Evolutionary conservation across 2,888 invertebrate genomes (phyloP).

Genomic region (Xanthorhoe designata): DNA sequence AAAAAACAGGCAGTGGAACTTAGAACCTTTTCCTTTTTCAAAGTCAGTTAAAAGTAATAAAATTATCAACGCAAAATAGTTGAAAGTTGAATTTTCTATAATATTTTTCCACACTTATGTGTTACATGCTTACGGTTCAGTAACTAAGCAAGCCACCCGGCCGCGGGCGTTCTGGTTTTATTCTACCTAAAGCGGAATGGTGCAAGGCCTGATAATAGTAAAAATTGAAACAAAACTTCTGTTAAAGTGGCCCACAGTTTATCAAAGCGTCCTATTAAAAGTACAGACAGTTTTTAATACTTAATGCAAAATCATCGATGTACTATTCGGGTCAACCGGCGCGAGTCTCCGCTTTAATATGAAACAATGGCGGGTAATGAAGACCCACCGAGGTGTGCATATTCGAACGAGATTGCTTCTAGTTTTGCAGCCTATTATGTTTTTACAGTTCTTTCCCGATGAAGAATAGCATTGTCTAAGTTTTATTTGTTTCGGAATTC

Average conservation of each 20-base stretch:
- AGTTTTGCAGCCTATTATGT: conserved; percentile 22
- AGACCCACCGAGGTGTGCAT: conserved; percentile 32
- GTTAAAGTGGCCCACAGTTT: background rate
- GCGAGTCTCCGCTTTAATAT: conserved; percentile 43
- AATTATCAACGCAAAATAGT: too few relatives aligned
- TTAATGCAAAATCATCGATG: conserved; percentile 49
- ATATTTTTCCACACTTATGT: too few relatives aligned
- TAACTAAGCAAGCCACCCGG: too few relatives aligned
- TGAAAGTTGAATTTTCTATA: too few relatives aligned
- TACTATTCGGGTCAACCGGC: conserved; percentile 49
- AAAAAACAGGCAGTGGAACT: too few relatives aligned
- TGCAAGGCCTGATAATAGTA: background rate
- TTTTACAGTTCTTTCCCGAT: conserved; percentile 11
- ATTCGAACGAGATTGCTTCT: conserved; percentile 32
- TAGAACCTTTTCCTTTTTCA: too few relatives aligned
- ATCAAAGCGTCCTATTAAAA: conserved; percentile 29
- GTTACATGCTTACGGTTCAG: too few relatives aligned
- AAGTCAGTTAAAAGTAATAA: too few relatives aligned
- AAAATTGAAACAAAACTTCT: background rate
- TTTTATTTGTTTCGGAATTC: background rate
- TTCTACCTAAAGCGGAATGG: too few relatives aligned
- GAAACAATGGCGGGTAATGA: conserved; percentile 47
- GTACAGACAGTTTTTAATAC: conserved; percentile 42
- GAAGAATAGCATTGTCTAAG: background rate
- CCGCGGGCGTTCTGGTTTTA: too few relatives aligned